phyloP scores from a whole-genome alignment of 1,140 invertebrate genomes.

The Heliconius hewitsoni region DNA sequence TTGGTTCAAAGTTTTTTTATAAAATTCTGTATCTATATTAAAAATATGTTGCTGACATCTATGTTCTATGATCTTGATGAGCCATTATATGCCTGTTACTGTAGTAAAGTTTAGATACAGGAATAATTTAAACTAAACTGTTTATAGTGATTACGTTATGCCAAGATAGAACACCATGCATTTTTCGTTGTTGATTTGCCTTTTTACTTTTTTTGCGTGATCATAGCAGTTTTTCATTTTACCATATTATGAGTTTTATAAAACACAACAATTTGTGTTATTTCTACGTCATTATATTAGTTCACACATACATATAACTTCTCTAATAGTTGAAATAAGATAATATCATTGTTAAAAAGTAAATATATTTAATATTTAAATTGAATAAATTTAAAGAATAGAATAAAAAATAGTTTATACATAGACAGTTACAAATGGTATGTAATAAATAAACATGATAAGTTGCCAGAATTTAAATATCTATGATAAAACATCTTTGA shows the following conservation, averaged over 20 bases:
- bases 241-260: neutral
- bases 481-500: neutral
- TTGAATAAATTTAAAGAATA: constrained; percentile 4
- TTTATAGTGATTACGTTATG: neutral
- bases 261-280: neutral
- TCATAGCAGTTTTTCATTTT: neutral
- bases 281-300: constrained; percentile 8
- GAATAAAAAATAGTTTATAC: neutral
- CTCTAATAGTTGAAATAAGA: constrained; percentile 20
- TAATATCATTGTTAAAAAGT: constrained; percentile 21
- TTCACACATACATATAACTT: constrained; percentile 9
- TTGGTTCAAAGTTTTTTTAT: neutral
- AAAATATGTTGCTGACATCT: neutral
- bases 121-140: neutral
- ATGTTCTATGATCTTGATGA: neutral
- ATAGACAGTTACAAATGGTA: constrained; percentile 1
- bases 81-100: neutral
- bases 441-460: constrained; percentile 4
- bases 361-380: constrained; percentile 19
- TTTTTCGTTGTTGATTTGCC: neutral
- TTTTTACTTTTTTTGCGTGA: neutral
- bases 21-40: too few relatives aligned
- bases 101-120: neutral
- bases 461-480: constrained; percentile 8
- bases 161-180: neutral